Evolutionary conservation across 2,113 vertebrate genomes (phyloP).

Genomic region (chimpanzee (Pan troglodytes)): NHGRI_mPanTro3-v2.1_pri NC_072398.2:137557501-137558000

Average conservation of each 20-base stretch:
- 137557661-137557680: neutral
- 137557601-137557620: neutral
- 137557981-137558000: neutral
- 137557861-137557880: neutral
- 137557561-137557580: neutral
- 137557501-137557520: too few relatives aligned
- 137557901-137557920: constrained; percentile 55
- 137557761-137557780: neutral
- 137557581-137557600: neutral
- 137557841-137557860: neutral
- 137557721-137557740: neutral
- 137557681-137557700: neutral
- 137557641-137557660: neutral
- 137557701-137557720: neutral
- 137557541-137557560: neutral
- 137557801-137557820: neutral
- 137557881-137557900: constrained; percentile 25
- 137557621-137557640: neutral
- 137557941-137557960: constrained; percentile 39
- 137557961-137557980: neutral
- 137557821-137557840: neutral
- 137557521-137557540: neutral
- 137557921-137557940: constrained; percentile 71
- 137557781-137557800: neutral
- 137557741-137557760: fast-evolving